Base-by-base conservation (phyloP, 2,113 vertebrate species). In the Rhinoderma darwinii region DNA sequence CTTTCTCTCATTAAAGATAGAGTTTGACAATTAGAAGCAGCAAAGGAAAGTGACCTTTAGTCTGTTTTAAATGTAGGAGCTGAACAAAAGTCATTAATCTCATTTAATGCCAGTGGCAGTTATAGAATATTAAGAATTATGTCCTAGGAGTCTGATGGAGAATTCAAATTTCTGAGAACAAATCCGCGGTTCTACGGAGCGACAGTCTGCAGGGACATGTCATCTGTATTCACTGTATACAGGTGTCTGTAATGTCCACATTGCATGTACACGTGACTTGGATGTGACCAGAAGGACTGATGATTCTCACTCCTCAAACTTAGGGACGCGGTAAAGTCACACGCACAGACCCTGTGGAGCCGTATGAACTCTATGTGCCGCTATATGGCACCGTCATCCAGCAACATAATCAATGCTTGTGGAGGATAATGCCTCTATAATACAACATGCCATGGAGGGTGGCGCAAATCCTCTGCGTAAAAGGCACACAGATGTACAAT, bases 31-130 rank as follows among this genome's bases (percentile, higher is more conserved):
- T 80, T 80, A 80, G 4, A 80, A 35, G 51, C 51, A 27, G 77
- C 77, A 80, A 80, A 80, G 77, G 32, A 80, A 80, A 80, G 51
- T 80, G 77, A 80, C 77, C 77, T 80, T 80, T 81, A 81, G 54
- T 61, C 56, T 61, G 25, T 14, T 30, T 78, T 81, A 81, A 81
- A 81, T 81, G 54, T 39, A 27, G 78, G 56, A 81, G 12, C 22
- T 11, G 54, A 81, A 81, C 39, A 61, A 59, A 63, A 81, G 50
- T 78, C 47, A 54, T 78, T 61, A 81, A 81, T 81, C 78, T 63
- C 32, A 81, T 81, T 63, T 81, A 81, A 81, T 81, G 32, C 37
- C 39, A 17, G 22, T 27, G 54, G 78, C 78, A 30, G 54, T 41
- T 61, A 43, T 54, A 37, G 54, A 81, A 81, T 63, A 61, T 63